A percentile compares a stretch with the other conserved stretches of the same genome.
Conservation (phyloP, 1,140 invertebrate genomes). For the Orius insidiosus region DNA sequence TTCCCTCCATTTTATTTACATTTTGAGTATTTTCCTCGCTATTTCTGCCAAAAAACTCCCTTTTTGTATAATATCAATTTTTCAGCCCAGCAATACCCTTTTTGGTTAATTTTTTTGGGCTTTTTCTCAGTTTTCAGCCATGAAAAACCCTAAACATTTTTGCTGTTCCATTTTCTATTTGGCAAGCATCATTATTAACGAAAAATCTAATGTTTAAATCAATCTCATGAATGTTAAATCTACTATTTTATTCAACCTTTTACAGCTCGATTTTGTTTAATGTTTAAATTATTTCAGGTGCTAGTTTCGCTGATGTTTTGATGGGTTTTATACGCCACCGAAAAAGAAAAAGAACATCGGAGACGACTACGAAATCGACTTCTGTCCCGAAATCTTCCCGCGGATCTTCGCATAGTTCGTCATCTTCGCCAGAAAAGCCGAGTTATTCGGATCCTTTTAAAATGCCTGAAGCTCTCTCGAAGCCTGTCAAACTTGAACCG, state of each 20-base stretch:
- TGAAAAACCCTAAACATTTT: too few relatives aligned
- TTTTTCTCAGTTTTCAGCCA: too few relatives aligned
- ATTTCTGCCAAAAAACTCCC: too few relatives aligned
- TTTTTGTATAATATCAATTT: too few relatives aligned
- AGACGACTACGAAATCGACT: slow-evolving; percentile 5
- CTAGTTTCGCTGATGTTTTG: slow-evolving; percentile 62
- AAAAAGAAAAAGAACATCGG: slow-evolving; percentile 20
- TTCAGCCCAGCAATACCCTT: too few relatives aligned
- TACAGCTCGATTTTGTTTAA: slow-evolving; percentile 19
- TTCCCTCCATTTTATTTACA: too few relatives aligned
- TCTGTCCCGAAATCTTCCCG: slow-evolving; percentile 3
- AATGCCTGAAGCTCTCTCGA: slow-evolving; percentile 30
- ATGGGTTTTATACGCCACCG: slow-evolving; percentile 36
- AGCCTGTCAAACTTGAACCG: slow-evolving; percentile 43
- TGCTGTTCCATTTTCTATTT: too few relatives aligned
- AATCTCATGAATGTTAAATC: not conserved
- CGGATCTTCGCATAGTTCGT: slow-evolving; percentile 2
- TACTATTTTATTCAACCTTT: not conserved
- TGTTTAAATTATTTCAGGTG: slow-evolving; percentile 28
- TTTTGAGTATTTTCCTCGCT: too few relatives aligned
- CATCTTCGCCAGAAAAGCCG: not conserved
- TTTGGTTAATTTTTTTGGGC: too few relatives aligned
- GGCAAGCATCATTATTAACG: too few relatives aligned
- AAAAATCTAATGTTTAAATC: too few relatives aligned
- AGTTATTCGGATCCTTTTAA: slow-evolving; percentile 5